Evolutionary conservation across 2,888 invertebrate species (phyloP).

Genomic region (Ophion ventricosus): DNA sequence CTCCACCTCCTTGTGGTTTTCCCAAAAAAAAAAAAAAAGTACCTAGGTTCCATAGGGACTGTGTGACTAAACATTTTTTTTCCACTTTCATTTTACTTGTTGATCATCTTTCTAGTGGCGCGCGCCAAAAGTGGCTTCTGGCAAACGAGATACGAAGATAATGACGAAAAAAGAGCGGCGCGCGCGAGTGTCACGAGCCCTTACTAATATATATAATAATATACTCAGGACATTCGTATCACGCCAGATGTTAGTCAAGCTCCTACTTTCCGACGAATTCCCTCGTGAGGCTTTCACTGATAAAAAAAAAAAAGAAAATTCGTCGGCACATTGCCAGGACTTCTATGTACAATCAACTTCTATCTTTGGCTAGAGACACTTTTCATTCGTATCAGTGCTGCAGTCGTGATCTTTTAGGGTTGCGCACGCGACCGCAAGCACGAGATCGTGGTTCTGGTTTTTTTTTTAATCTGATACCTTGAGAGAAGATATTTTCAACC

Average conservation of each 20-base stretch:
- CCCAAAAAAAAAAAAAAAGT: conserved; percentile 25
- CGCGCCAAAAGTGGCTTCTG: conserved; percentile 61
- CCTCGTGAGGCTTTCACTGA: conserved; percentile 43
- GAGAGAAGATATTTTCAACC: too few relatives aligned
- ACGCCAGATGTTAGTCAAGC: conserved; percentile 55
- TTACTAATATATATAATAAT: conserved; percentile 32
- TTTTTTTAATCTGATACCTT: neutral
- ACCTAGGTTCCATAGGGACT: conserved; percentile 2
- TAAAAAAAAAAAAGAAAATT: conserved; percentile 43
- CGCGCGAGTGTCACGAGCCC: conserved; percentile 64
- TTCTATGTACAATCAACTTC: neutral
- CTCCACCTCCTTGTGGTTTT: conserved; percentile 43
- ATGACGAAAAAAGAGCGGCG: conserved; percentile 40
- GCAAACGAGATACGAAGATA: conserved; percentile 58
- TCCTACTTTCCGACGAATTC: conserved; percentile 43
- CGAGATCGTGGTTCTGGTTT: neutral
- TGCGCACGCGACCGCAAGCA: conserved; percentile 30
- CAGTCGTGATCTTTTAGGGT: neutral
- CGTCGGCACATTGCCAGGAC: conserved; percentile 55
- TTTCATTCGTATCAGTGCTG: conserved; percentile 26
- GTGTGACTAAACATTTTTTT: conserved; percentile 40
- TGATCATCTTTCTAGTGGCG: conserved; percentile 37
- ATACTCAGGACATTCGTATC: conserved; percentile 14
- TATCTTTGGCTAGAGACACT: conserved; percentile 20
- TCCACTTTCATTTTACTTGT: conserved; percentile 7